Evolutionary conservation across 2,113 vertebrate genomes (phyloP).

Genomic region (Piaya cayana): DNA sequence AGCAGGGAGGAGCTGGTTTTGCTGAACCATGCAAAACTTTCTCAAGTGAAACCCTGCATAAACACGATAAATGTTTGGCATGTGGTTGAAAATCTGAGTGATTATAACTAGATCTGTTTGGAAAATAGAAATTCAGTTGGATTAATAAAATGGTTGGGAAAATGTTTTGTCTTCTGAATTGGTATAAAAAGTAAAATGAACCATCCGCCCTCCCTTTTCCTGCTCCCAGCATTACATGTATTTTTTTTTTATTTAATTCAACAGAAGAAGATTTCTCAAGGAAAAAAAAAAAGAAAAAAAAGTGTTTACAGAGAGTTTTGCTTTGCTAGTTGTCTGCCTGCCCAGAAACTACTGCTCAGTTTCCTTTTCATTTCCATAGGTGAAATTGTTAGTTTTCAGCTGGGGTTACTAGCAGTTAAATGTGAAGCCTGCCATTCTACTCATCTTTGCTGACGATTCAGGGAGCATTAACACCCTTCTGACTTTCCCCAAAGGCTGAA

Average conservation of each 20-base stretch:
- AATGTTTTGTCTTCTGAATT: not conserved
- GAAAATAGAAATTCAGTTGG: not conserved
- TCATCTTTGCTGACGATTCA: not conserved
- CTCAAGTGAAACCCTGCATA: not conserved
- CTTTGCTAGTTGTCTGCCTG: not conserved
- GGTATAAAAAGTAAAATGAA: not conserved
- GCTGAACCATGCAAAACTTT: not conserved
- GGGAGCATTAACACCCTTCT: not conserved
- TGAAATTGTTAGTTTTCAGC: not conserved
- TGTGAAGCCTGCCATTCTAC: not conserved
- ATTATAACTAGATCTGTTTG: not conserved
- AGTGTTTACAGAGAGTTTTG: not conserved
- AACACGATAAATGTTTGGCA: not conserved
- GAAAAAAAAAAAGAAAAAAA: not conserved
- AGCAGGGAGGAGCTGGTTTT: not conserved
- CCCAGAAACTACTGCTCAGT: conserved; percentile 25
- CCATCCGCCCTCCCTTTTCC: not conserved
- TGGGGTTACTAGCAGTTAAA: not conserved
- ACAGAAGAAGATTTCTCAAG: not conserved
- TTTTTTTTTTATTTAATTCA: not conserved
- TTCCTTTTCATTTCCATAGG: not conserved
- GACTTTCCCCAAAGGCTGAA: not conserved
- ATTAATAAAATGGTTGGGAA: not conserved
- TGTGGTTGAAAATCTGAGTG: not conserved
- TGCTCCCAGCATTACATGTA: not conserved